These are phyloP conservation scores for Pantherophis alleghaniensis DNA, from an alignment of 2,797 vertebrate species.

Conservation along the genomic window DNA sequence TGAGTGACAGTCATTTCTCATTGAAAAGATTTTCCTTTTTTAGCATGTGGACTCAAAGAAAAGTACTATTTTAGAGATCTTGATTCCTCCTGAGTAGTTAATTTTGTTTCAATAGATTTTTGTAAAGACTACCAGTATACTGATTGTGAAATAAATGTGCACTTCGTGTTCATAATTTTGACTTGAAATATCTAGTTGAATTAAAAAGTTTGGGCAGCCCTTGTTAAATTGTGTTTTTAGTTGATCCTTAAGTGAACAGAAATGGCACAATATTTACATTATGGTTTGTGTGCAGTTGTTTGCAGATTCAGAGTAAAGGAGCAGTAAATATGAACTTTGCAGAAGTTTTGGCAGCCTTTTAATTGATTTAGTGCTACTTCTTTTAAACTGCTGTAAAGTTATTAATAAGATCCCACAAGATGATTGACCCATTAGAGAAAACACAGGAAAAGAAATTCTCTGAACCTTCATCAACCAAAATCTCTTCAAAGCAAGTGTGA, in stretches of 20 bases:
- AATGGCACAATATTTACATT: not conserved
- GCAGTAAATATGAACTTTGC: not conserved
- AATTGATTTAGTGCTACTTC: not conserved
- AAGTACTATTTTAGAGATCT: not conserved
- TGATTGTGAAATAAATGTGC: not conserved
- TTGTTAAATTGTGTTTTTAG: not conserved
- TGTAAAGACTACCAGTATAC: not conserved
- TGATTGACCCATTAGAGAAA: not conserved
- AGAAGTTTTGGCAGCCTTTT: not conserved
- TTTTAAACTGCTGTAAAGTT: not conserved
- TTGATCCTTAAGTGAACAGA: not conserved
- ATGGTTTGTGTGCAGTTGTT: not conserved
- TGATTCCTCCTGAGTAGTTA: not conserved
- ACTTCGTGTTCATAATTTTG: not conserved
- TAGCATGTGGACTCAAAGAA: not conserved
- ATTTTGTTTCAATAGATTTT: not conserved
- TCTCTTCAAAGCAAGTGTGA: not conserved
- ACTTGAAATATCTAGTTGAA: not conserved
- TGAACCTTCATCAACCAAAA: not conserved
- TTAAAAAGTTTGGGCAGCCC: not conserved
- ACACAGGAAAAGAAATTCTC: not conserved
- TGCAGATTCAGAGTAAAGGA: not conserved
- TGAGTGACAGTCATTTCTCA: not conserved
- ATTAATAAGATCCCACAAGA: not conserved
- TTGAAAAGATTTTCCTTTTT: not conserved